These are phyloP conservation scores for Platalea minor DNA, from an alignment of 2,797 vertebrate species.

Conservation along the genomic window DNA sequence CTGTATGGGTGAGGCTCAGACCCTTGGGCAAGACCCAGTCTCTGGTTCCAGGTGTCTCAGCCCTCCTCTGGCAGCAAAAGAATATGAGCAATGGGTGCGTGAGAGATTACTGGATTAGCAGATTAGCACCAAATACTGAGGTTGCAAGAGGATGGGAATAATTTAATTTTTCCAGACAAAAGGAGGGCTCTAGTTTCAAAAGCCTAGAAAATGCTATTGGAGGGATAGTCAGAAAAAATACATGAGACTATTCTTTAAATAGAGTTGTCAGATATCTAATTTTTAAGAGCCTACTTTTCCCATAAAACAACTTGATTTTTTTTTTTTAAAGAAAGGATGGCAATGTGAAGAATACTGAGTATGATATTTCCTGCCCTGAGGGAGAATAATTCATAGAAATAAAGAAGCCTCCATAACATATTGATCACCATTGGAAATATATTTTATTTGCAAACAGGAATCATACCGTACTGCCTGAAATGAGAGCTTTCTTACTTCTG, in stretches of 20 bases:
- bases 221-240: background rate
- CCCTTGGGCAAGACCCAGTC: background rate
- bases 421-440: background rate
- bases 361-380: background rate
- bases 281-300: background rate
- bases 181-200: background rate
- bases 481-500: background rate
- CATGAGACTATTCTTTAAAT: rapidly evolving
- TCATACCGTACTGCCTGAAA: rapidly evolving
- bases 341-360: background rate
- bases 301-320: background rate
- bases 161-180: background rate
- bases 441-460: background rate
- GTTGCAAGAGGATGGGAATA: background rate
- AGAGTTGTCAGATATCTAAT: background rate
- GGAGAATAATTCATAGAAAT: background rate
- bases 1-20: background rate
- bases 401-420: background rate
- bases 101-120: background rate
- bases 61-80: background rate
- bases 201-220: background rate
- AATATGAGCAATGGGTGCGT: rapidly evolving
- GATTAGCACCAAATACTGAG: background rate
- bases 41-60: background rate
- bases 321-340: background rate